These are phyloP conservation scores for Miltochrista miniata DNA, from an alignment of 2,888 invertebrate species.

Conservation along the genomic window DNA sequence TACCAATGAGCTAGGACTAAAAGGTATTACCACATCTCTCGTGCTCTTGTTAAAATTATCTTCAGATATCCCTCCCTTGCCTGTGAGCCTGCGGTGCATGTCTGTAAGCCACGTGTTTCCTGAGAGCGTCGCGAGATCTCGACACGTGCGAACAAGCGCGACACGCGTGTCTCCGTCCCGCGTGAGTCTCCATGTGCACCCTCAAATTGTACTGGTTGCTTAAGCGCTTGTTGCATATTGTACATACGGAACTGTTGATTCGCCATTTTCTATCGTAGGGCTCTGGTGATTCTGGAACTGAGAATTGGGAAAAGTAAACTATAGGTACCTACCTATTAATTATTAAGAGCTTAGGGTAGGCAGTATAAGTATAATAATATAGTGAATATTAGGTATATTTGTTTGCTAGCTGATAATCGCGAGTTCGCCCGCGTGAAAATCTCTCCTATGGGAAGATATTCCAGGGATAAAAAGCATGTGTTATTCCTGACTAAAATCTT, in stretches of 20 bases:
- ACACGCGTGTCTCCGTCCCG: conserved; percentile 94
- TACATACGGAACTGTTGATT: conserved; percentile 85
- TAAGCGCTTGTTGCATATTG: conserved; percentile 93
- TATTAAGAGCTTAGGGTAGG: too few relatives aligned
- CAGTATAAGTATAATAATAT: too few relatives aligned
- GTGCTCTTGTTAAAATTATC: background rate
- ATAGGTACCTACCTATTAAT: background rate
- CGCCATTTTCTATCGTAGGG: conserved; percentile 69
- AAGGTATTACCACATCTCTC: too few relatives aligned
- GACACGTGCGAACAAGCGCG: conserved; percentile 94
- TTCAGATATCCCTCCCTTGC: conserved; percentile 34
- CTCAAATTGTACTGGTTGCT: conserved; percentile 96
- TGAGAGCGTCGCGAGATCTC: conserved; percentile 92
- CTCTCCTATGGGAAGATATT: too few relatives aligned
- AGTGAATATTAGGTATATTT: too few relatives aligned
- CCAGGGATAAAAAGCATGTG: too few relatives aligned
- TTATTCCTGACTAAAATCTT: too few relatives aligned
- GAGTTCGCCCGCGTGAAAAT: too few relatives aligned
- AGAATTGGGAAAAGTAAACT: background rate
- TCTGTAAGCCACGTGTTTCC: conserved; percentile 94
- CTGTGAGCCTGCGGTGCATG: conserved; percentile 81
- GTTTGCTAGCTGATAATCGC: too few relatives aligned
- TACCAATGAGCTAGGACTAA: too few relatives aligned
- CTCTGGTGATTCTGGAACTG: conserved; percentile 53
- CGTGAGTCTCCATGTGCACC: conserved; percentile 96